Conservation (phyloP, 2,888 invertebrate species). For the Bugula neritina region DNA sequence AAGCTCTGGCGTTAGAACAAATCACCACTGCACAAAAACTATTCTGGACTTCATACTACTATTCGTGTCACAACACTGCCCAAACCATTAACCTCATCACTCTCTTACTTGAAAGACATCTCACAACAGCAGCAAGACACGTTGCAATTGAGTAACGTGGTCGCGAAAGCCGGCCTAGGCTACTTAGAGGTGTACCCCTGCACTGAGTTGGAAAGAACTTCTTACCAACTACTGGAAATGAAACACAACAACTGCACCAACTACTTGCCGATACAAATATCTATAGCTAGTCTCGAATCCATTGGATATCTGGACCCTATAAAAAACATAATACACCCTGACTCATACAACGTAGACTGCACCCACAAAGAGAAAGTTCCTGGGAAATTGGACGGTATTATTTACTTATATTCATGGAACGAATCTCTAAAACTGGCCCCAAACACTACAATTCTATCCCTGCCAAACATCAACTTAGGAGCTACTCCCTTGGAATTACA, state of each 20-base stretch:
- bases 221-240: neutral
- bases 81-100: neutral
- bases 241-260: constrained; percentile 1
- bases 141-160: neutral
- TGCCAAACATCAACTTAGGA: neutral
- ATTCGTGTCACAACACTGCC: neutral
- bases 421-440: neutral
- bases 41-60: neutral
- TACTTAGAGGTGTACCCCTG: neutral
- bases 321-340: neutral
- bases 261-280: neutral
- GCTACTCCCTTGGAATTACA: neutral
- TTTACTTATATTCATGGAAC: neutral
- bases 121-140: neutral
- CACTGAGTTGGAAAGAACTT: neutral
- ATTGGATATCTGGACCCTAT: neutral
- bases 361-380: neutral
- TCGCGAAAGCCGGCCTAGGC: neutral
- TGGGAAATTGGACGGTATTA: neutral
- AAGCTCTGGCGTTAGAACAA: neutral
- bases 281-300: neutral
- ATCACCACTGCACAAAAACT: neutral
- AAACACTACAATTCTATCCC: neutral
- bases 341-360: neutral
- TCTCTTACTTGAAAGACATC: too few species aligned